Evolutionary conservation across 2,113 vertebrate genomes (phyloP).

Genomic region (Pantherophis guttatus): DNA sequence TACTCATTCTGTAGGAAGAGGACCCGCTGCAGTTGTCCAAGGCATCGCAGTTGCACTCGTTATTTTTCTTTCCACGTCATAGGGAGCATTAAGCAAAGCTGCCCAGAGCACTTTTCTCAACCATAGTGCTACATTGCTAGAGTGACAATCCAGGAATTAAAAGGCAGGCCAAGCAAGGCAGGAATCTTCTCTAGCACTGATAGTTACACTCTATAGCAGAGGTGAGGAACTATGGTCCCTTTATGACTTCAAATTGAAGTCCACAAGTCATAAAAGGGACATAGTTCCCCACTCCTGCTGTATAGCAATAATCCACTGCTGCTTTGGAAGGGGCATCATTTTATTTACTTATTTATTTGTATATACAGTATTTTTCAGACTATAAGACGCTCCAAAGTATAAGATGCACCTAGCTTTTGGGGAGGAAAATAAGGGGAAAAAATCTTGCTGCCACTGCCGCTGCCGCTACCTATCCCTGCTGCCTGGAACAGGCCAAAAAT

Average conservation of each 20-base stretch:
- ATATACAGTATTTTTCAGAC: not conserved
- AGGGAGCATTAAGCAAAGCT: not conserved
- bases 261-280: too few species aligned
- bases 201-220: not conserved
- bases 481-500: too few species aligned
- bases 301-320: not conserved
- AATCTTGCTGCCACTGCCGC: too few species aligned
- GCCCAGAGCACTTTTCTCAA: not conserved
- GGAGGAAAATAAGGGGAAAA: too few species aligned
- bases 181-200: not conserved
- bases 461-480: too few species aligned
- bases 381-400: too few species aligned
- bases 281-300: not conserved
- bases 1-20: not conserved
- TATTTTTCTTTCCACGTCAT: not conserved
- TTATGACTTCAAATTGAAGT: too few species aligned
- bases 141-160: not conserved
- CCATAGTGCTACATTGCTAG: not conserved
- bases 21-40: not conserved
- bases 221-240: too few species aligned
- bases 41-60: not conserved
- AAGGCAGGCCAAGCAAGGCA: not conserved
- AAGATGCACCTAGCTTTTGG: too few species aligned
- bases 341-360: not conserved
- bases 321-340: not conserved